Evolutionary conservation across 2,113 vertebrate species (phyloP).

Genomic region (Ictalurus punctatus): DNA sequence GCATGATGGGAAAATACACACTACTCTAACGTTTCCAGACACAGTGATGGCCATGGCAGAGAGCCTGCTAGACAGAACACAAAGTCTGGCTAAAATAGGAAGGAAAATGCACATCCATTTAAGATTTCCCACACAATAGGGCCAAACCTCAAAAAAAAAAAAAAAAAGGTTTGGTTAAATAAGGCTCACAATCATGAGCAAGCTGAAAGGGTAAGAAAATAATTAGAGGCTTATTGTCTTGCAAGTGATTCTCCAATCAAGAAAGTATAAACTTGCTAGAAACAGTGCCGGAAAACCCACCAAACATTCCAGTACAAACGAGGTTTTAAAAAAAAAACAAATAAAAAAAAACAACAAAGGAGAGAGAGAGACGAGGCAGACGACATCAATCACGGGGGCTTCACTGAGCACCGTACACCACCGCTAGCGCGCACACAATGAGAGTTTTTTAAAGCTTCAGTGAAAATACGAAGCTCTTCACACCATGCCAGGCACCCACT

Average conservation of each 20-base stretch:
- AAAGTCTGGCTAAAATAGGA: slow-evolving; percentile 24
- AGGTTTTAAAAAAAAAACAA: neutral
- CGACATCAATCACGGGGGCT: neutral
- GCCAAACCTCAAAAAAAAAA: neutral
- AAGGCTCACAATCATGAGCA: neutral
- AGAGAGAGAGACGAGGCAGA: neutral
- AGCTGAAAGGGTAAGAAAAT: neutral
- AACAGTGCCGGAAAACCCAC: neutral
- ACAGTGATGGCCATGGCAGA: slow-evolving; percentile 44
- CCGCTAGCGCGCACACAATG: neutral
- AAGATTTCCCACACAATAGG: neutral
- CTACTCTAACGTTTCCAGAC: slow-evolving; percentile 63
- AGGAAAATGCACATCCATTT: neutral
- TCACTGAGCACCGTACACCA: slow-evolving; percentile 6
- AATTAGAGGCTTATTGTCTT: slow-evolving; percentile 10
- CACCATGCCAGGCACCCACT: slow-evolving; percentile 25
- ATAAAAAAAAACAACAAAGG: neutral
- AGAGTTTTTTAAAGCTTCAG: slow-evolving; percentile 3
- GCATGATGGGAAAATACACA: slow-evolving; percentile 64
- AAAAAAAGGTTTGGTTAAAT: neutral
- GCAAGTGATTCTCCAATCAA: neutral
- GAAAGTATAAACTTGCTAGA: neutral
- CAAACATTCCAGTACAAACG: neutral
- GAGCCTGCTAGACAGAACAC: slow-evolving; percentile 35
- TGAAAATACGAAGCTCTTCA: neutral